A percentile compares a stretch with the other conserved stretches of the same genome.
phyloP scores from a whole-genome alignment of 2,888 invertebrate genomes.

The Conchocele bisecta region DNA sequence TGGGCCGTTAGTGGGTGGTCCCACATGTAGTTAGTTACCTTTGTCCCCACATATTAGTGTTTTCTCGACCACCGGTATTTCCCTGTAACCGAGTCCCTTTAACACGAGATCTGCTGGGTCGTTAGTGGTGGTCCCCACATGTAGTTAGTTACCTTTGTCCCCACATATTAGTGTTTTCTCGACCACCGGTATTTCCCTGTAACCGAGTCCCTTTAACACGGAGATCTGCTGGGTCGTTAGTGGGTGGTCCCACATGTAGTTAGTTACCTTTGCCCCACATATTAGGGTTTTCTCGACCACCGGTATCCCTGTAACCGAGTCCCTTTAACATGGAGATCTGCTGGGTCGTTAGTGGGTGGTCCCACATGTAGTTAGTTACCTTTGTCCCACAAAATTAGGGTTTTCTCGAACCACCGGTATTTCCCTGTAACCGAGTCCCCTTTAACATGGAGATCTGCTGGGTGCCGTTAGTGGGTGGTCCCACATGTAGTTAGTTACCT shows the following conservation, averaged over 20 bases:
- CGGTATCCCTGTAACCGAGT: slow-evolving; percentile 92
- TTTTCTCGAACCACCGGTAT: no score
- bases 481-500: no score
- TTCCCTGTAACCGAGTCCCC: no score
- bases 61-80: slow-evolving; percentile 93
- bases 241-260: slow-evolving; percentile 98
- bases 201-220: slow-evolving; percentile 89
- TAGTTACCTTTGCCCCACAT: slow-evolving; percentile 95
- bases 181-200: slow-evolving; percentile 92
- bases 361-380: slow-evolving; percentile 98
- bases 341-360: slow-evolving; percentile 92
- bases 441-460: no score
- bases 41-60: slow-evolving; percentile 96
- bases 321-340: slow-evolving; percentile 89
- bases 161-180: slow-evolving; percentile 97
- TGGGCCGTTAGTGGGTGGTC: slow-evolving; percentile 93
- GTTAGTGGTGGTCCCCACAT: slow-evolving; percentile 97
- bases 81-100: slow-evolving; percentile 92
- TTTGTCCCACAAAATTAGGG: no score
- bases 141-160: slow-evolving; percentile 88
- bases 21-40: no score
- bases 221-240: slow-evolving; percentile 90
- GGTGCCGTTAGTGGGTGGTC: no score
- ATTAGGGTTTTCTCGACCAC: slow-evolving; percentile 94
- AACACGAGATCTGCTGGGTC: slow-evolving; percentile 87